These are phyloP conservation scores for Panzeria rudis DNA, from an alignment of 2,888 invertebrate species.

Conservation along the genomic window DNA sequence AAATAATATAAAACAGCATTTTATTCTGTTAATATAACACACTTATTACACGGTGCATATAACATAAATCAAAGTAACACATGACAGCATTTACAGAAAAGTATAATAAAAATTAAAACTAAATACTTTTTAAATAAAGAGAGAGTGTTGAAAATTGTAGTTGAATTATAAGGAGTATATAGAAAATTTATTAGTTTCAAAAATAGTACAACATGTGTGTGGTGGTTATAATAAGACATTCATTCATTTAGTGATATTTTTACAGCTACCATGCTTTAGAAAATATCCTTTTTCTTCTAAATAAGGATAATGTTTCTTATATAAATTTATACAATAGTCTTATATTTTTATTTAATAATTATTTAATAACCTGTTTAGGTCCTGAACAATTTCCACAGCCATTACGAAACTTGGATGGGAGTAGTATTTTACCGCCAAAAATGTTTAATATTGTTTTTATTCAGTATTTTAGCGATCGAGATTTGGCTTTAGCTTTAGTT, in stretches of 20 bases:
- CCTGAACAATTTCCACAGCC: too few species aligned
- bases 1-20: conserved; percentile 51
- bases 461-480: too few species aligned
- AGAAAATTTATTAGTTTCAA: conserved; percentile 56
- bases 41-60: conserved; percentile 67
- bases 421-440: too few species aligned
- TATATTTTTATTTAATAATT: neutral
- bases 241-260: neutral
- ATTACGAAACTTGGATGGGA: too few species aligned
- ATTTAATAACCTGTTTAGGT: too few species aligned
- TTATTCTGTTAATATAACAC: conserved; percentile 63
- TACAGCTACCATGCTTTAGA: neutral
- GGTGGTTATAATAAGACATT: conserved; percentile 1
- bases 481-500: too few species aligned
- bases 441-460: too few species aligned
- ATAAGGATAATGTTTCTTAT: neutral
- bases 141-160: conserved; percentile 59
- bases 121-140: conserved; percentile 38
- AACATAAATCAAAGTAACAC: conserved; percentile 70
- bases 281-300: neutral
- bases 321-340: neutral
- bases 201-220: conserved; percentile 49
- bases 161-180: conserved; percentile 62
- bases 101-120: conserved; percentile 33
- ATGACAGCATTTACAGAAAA: conserved; percentile 61